phyloP scores from a whole-genome alignment of 2,888 invertebrate genomes.

The Rhamphomyia laevipes region DNA sequence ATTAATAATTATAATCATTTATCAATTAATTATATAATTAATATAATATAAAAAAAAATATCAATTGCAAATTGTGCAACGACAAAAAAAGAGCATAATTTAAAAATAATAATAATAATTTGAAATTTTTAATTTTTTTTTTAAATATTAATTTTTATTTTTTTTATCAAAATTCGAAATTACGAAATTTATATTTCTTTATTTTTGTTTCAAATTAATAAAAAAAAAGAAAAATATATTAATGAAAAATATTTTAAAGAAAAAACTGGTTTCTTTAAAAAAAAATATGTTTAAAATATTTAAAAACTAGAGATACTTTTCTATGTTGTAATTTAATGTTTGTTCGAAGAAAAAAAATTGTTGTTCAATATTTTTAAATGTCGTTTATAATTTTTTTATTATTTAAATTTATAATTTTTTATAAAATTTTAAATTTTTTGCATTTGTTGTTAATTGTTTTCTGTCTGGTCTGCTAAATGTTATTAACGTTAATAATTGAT shows the following conservation, averaged over 20 bases:
- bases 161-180: not conserved
- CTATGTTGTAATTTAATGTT: no score
- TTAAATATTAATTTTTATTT: no score
- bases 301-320: not conserved
- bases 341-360: no score
- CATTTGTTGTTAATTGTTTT: not conserved
- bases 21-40: no score
- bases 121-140: no score
- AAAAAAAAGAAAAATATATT: not conserved
- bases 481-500: no score
- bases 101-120: not conserved
- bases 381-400: no score
- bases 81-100: not conserved
- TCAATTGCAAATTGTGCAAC: not conserved
- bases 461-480: not conserved
- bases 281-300: not conserved
- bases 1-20: no score
- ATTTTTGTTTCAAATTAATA: not conserved
- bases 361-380: no score
- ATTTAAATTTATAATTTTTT: no score
- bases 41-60: not conserved
- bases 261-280: not conserved
- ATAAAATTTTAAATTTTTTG: not conserved
- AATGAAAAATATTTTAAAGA: no score
- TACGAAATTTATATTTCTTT: not conserved